Evolutionary conservation across 2,797 vertebrate species (phyloP), one percentile per base, ranked within the genome.

Genomic region (Adelosebastes latens): DNA sequence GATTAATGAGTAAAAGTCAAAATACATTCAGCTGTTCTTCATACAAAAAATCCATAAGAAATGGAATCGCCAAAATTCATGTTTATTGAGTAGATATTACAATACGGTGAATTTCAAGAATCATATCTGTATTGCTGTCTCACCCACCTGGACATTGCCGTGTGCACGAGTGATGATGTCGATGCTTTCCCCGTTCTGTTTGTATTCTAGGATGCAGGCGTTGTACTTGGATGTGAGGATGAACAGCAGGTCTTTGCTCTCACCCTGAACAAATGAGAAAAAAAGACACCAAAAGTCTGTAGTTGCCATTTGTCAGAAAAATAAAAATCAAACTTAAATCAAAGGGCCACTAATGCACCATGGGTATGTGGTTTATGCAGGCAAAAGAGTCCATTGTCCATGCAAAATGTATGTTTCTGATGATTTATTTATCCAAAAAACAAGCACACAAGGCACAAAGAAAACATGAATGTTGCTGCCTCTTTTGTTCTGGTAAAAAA

Each of bases 211-310:
- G 93, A 99, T 99, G 90, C 98, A 99, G 82, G 99, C 99, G 0
- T 99, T 99, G 89, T 99, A 99, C 88, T 99, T 99, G 60, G 98
- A 97, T 4, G 99, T 99, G 92, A 99, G 94, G 91, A 99, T 99
- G 85, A 99, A 99, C 79, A 99, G 93, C 67, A 99, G 92, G 80
- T 99, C 99, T 90, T 99, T 99, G 92, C 95, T 99, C 90, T 99
- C 99, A 2, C 98, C 98, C 98, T 99, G 82, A 12, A 72, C 5
- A 81, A 49, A 74, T 2, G 2, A 60, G 16, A 59, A 27, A 62
- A 55, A 24, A 24, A 14, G 24, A 72, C n/a, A 76, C 6, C 18
- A 32, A 18, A 18, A 32, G 42, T 31, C 22, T 4, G 18, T 49
- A 8, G 46, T 20, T 20, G 42, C 16, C 42, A 46, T 46, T 46